These are phyloP conservation scores for Hirundo rustica DNA, from an alignment of 2,797 vertebrate species.

Conservation along the genomic window DNA sequence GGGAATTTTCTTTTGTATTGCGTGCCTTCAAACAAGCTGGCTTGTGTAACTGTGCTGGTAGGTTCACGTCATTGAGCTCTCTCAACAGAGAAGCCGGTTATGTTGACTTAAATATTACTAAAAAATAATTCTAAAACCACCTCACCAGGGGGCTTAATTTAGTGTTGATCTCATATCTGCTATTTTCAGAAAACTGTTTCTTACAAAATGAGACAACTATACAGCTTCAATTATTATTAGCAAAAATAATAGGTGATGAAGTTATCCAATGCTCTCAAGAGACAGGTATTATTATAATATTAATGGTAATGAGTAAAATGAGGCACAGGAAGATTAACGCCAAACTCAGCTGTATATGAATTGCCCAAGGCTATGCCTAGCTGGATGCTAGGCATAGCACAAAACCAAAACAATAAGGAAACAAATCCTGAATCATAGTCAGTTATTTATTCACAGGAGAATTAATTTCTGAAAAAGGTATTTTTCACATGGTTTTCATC, in stretches of 20 bases:
- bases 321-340: neutral
- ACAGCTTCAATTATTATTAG: neutral
- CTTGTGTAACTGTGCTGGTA: neutral
- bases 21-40: neutral
- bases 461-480: neutral
- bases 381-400: neutral
- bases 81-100: neutral
- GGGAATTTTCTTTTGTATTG: neutral
- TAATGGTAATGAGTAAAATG: conserved; percentile 46
- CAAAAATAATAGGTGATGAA: conserved; percentile 16
- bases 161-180: neutral
- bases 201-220: neutral
- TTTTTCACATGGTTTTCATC: neutral
- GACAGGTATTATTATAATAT: conserved; percentile 32
- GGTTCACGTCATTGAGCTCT: neutral
- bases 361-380: conserved; percentile 35
- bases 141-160: neutral
- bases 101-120: neutral
- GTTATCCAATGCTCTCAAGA: neutral
- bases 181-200: neutral
- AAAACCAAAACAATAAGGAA: neutral
- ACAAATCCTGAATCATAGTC: neutral
- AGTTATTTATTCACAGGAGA: neutral
- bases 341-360: neutral
- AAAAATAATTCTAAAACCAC: conserved; percentile 2